Evolutionary conservation across 1,140 invertebrate genomes (phyloP).

Genomic region (Drosophila persimilis): DNA sequence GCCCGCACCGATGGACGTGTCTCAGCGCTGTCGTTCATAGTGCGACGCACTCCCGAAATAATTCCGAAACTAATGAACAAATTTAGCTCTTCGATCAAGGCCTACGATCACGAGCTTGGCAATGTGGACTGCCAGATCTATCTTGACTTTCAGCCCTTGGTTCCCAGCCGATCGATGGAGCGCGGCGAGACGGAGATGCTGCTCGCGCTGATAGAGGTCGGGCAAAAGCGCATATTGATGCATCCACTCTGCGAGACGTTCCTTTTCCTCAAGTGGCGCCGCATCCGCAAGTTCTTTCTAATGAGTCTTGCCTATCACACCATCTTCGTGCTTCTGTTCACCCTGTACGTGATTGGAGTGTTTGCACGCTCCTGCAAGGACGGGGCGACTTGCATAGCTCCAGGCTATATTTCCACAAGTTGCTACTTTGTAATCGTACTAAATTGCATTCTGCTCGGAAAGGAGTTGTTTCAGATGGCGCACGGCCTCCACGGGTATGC

Average conservation of each 20-base stretch:
- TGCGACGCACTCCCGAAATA: constrained; percentile 91
- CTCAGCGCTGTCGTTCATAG: constrained; percentile 91
- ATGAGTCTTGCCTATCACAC: constrained; percentile 91
- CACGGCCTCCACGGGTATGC: constrained; percentile 89
- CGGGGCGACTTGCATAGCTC: constrained; percentile 82
- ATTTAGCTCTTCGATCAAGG: constrained; percentile 89
- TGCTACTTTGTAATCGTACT: constrained; percentile 86
- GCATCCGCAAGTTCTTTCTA: constrained; percentile 92
- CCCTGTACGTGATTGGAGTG: constrained; percentile 87
- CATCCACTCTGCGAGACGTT: constrained; percentile 93
- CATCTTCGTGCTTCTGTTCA: constrained; percentile 89
- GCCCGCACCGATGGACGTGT: constrained; percentile 90
- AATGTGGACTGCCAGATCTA: constrained; percentile 92
- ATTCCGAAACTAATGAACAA: constrained; percentile 88
- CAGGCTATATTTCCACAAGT: constrained; percentile 84
- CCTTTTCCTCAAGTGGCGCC: constrained; percentile 91
- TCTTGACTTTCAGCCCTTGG: constrained; percentile 89
- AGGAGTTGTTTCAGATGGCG: constrained; percentile 89
- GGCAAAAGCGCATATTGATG: constrained; percentile 89
- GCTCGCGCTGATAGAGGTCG: constrained; percentile 90
- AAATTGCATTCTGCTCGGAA: constrained; percentile 86
- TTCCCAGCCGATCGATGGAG: constrained; percentile 84
- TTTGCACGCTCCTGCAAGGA: constrained; percentile 83
- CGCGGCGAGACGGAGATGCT: constrained; percentile 89
- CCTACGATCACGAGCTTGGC: constrained; percentile 91